Conservation (phyloP, 2,797 vertebrate species). For the Cynopterus sphinx region DNA sequence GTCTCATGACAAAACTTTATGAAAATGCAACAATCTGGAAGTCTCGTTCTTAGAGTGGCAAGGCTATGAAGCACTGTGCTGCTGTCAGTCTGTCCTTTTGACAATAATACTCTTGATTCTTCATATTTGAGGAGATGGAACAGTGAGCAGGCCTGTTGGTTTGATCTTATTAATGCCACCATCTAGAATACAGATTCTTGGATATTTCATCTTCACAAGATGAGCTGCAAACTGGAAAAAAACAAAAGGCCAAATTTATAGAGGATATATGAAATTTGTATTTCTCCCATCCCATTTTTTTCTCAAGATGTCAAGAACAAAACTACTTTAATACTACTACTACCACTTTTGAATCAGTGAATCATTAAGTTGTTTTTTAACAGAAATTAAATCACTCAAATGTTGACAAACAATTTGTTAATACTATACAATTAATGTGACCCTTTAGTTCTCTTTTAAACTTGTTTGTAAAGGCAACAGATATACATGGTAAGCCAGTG, state of each 20-base stretch:
- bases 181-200: constrained; percentile 94
- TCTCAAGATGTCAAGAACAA: neutral
- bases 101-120: neutral
- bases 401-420: neutral
- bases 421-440: neutral
- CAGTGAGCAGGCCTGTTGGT: constrained; percentile 94
- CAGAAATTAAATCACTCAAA: neutral
- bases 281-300: neutral
- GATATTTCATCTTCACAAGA: constrained; percentile 94
- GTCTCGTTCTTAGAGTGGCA: neutral
- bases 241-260: neutral
- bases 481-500: neutral
- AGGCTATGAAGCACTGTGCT: neutral
- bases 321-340: neutral
- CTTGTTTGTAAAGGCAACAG: neutral
- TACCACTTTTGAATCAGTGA: neutral
- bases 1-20: constrained; percentile 9
- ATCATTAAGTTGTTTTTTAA: neutral
- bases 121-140: constrained; percentile 98
- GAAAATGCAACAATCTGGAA: neutral
- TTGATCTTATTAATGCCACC: constrained; percentile 99
- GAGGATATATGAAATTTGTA: neutral
- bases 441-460: neutral
- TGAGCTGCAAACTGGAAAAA: constrained; percentile 92
- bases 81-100: neutral